phyloP scores from a whole-genome alignment of 2,113 vertebrate genomes.

The Myotis lucifugus region DNA sequence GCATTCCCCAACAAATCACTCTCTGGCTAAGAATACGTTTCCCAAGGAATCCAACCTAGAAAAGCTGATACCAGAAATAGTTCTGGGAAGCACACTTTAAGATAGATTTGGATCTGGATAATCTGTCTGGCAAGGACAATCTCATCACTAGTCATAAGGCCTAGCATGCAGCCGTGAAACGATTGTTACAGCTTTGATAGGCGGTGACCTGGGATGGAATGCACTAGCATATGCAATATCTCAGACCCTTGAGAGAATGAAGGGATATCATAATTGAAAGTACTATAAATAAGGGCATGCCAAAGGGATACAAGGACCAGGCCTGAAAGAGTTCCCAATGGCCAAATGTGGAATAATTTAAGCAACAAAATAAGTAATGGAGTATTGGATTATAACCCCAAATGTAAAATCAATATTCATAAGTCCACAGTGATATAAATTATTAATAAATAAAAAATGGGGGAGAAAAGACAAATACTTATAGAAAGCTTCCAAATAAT shows the following conservation, averaged over 20 bases:
- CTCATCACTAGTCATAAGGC: not conserved
- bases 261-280: not conserved
- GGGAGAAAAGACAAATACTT: not conserved
- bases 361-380: not conserved
- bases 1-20: not conserved
- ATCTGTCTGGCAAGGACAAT: not conserved
- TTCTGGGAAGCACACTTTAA: not conserved
- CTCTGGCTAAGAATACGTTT: not conserved
- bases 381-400: not conserved
- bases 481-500: not conserved
- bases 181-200: not conserved
- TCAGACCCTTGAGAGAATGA: not conserved
- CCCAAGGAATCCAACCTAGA: not conserved
- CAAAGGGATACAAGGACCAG: not conserved
- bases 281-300: not conserved
- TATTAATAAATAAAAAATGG: not conserved
- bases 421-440: not conserved
- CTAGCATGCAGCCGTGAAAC: not conserved
- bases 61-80: not conserved
- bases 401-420: not conserved
- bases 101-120: not conserved
- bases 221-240: not conserved
- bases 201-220: not conserved
- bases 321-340: not conserved
- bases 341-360: not conserved